phyloP scores from a whole-genome alignment of 2,888 invertebrate species.

The Eupithecia centaureata region DNA sequence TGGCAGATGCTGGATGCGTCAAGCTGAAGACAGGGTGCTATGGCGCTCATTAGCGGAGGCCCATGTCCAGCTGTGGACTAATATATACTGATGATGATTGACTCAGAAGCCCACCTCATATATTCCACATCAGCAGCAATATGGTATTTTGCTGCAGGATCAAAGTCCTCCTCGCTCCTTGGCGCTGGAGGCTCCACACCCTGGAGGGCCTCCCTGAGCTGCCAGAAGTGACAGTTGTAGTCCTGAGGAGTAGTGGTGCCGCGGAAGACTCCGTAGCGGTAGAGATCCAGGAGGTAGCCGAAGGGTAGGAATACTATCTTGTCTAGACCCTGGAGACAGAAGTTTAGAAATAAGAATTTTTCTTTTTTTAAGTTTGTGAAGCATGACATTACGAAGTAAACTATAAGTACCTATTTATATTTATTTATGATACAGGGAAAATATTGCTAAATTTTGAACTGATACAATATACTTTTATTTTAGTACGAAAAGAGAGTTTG shows the following conservation, averaged over 20 bases:
- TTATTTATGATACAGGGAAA: no score
- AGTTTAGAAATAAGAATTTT: background rate
- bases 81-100: no score
- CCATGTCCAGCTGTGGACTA: no score
- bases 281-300: conserved; percentile 87
- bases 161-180: conserved; percentile 86
- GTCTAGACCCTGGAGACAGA: conserved; percentile 81
- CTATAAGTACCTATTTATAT: no score
- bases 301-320: conserved; percentile 89
- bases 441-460: no score
- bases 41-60: no score
- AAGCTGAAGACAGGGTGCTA: no score
- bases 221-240: conserved; percentile 88
- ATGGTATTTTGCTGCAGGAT: conserved; percentile 88
- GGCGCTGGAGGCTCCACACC: conserved; percentile 86
- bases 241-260: conserved; percentile 84
- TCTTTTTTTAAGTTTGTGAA: background rate
- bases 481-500: no score
- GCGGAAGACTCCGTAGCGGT: conserved; percentile 87
- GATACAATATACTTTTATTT: no score
- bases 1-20: no score
- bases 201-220: conserved; percentile 83
- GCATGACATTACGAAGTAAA: no score
- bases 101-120: conserved; percentile 78
- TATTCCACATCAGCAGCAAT: conserved; percentile 86